Percentiles rank a stretch among this genome's conserved stretches.
phyloP scores from a whole-genome alignment of 2,888 invertebrate genomes.

The Synanthedon tipuliformis region DNA sequence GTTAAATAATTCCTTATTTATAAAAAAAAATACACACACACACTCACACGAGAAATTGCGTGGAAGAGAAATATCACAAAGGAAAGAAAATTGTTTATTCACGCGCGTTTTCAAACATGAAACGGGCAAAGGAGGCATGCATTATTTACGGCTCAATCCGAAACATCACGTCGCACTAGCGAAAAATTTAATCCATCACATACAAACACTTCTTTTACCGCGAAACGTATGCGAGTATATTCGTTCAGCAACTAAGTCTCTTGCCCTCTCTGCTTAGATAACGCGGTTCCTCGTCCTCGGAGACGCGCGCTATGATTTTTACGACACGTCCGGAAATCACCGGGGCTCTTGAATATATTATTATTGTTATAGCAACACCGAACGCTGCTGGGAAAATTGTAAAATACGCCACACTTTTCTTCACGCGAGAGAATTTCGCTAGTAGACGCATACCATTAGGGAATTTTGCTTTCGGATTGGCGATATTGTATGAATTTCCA shows the following conservation, averaged over 20 bases:
- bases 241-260: constrained; percentile 19
- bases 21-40: constrained; percentile 10
- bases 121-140: constrained; percentile 22
- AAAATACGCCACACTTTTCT: constrained; percentile 47
- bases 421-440: constrained; percentile 36
- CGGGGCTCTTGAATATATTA: constrained; percentile 63
- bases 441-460: constrained; percentile 35
- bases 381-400: constrained; percentile 53
- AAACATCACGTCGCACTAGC: constrained; percentile 44
- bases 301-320: constrained; percentile 52
- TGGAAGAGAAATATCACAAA: constrained; percentile 5
- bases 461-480: constrained; percentile 36
- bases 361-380: constrained; percentile 63
- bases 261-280: constrained; percentile 12
- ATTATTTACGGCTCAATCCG: constrained; percentile 47
- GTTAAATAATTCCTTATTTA: constrained; percentile 21
- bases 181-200: constrained; percentile 63
- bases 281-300: constrained; percentile 23
- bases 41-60: not conserved
- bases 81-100: constrained; percentile 7
- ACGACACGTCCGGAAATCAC: constrained; percentile 60
- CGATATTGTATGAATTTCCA: constrained; percentile 41
- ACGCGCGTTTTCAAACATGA: constrained; percentile 6
- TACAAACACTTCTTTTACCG: constrained; percentile 19
- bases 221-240: constrained; percentile 10